Evolutionary conservation across 2,113 vertebrate genomes (phyloP).

Genomic region (Tor tambroides): DNA sequence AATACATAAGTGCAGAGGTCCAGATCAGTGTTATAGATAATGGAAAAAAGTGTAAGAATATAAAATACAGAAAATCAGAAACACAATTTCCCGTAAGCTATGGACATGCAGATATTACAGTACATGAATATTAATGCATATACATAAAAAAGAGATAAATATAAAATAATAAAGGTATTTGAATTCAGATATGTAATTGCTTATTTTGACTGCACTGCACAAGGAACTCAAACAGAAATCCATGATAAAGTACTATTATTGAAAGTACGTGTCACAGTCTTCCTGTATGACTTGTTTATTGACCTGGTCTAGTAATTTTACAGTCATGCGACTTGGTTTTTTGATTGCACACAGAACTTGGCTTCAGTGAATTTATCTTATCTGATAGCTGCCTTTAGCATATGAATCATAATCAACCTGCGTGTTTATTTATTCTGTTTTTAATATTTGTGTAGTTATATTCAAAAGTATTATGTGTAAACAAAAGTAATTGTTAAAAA

Average conservation of each 20-base stretch:
- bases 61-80: background rate
- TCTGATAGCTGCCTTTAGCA: background rate
- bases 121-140: background rate
- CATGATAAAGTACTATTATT: background rate
- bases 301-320: background rate
- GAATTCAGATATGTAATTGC: background rate
- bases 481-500: background rate
- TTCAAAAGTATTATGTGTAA: background rate
- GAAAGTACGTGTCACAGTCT: background rate
- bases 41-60: too few species aligned
- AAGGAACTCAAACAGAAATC: background rate
- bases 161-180: background rate
- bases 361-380: background rate
- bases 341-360: background rate
- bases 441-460: background rate
- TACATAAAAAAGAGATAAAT: background rate
- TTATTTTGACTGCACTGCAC: background rate
- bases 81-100: too few species aligned
- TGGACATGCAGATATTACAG: too few species aligned
- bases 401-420: background rate
- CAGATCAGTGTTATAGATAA: background rate
- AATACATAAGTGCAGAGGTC: background rate
- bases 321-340: background rate
- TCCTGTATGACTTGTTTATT: background rate
- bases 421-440: background rate